phyloP scores from a whole-genome alignment of 53 echinoderm and acorn worm species.

The Stichopus horrens region DNA sequence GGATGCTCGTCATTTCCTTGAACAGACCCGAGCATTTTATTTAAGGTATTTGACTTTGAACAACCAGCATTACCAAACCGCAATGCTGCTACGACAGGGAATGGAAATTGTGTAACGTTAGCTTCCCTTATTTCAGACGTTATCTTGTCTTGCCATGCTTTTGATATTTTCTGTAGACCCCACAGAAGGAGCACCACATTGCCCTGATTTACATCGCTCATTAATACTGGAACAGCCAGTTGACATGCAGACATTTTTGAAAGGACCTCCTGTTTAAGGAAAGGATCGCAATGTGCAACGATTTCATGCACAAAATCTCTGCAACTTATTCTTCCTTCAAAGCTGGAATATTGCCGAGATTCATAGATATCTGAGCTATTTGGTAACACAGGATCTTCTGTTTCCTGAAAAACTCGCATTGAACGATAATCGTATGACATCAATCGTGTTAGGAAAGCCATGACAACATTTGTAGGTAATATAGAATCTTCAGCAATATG shows the following conservation, averaged over 20 bases:
- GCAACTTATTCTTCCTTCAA: background rate
- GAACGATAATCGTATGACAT: constrained; percentile 21
- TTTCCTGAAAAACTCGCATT: background rate
- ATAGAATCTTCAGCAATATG: background rate
- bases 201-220: background rate
- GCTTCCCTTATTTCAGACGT: background rate
- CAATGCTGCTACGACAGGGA: constrained; percentile 16
- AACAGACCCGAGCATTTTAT: constrained; percentile 31
- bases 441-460: constrained; percentile 11
- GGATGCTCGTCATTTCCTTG: constrained; percentile 44
- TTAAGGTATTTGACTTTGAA: constrained; percentile 28
- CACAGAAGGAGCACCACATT: background rate
- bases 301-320: constrained; percentile 13
- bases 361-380: background rate
- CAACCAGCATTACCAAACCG: background rate
- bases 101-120: background rate
- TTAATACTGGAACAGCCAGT: constrained; percentile 25
- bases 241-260: constrained; percentile 45
- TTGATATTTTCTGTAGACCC: constrained; percentile 11
- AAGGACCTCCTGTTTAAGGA: constrained; percentile 32
- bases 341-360: no score
- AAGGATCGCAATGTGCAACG: constrained; percentile 31
- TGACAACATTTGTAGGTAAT: background rate
- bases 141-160: background rate
- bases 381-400: no score